These are phyloP conservation scores for Petroica traversi DNA, from an alignment of 2,113 vertebrate species.

Conservation along the genomic window DNA sequence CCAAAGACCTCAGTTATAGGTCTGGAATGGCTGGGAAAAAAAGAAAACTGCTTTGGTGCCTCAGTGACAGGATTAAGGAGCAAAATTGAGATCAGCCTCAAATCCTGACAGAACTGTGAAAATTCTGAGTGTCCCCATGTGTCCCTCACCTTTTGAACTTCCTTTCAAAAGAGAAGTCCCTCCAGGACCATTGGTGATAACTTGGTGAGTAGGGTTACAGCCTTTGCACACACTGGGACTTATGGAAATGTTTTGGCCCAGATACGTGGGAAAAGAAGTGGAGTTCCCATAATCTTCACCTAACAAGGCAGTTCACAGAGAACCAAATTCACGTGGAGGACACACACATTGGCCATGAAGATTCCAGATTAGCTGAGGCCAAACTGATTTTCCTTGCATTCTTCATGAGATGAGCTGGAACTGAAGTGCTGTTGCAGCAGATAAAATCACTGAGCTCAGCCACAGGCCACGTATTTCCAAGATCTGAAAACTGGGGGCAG, in stretches of 20 bases:
- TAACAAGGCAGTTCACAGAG: background rate
- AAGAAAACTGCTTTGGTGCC: too few relatives aligned
- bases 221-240: background rate
- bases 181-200: too few relatives aligned
- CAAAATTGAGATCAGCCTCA: too few relatives aligned
- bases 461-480: background rate
- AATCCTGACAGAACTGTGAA: too few relatives aligned
- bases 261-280: background rate
- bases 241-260: background rate
- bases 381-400: background rate
- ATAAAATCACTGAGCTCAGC: background rate
- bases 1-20: background rate
- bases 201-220: fast-evolving
- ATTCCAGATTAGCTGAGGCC: background rate
- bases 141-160: too few relatives aligned
- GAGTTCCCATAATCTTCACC: background rate
- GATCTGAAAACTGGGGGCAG: background rate
- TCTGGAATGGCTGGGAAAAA: too few relatives aligned
- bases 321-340: background rate
- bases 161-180: too few relatives aligned
- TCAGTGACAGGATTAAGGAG: too few relatives aligned
- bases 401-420: background rate
- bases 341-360: background rate
- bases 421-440: background rate
- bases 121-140: too few relatives aligned